Evolutionary conservation across 2,888 invertebrate species (phyloP), one percentile per base, ranked within the genome.

Genomic region (Fabriciana adippe): DNA sequence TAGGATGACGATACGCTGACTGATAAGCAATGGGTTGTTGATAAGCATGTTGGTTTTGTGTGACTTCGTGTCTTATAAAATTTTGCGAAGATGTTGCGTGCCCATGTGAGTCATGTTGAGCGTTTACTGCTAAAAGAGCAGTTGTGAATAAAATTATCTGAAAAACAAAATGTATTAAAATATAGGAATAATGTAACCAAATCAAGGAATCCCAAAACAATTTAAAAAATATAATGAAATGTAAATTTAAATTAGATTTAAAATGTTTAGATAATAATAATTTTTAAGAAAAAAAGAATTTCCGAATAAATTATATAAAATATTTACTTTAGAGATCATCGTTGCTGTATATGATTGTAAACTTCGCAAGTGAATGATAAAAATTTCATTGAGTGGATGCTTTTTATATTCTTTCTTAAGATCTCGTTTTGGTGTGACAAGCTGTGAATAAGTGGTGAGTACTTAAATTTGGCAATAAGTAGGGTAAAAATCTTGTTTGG

Each of bases 321-420:
- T 67, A 78, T 83, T 82, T 69, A 86, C 86, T 81, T 82, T 84
- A 47, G 74, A 78, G 68, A 81, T 78, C 85, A 87, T 86, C 62
- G 79, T 81, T 71, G 67, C 70, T 71, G 71, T 78, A 75, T 76
- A 74, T 74, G 76, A 70, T 73, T 73, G 65, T 75, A 72, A 76
- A 74, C 72, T 74, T 71, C 72, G 69, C 74, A 75, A 78, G 70
- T 75, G 77, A 85, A 81, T 86, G 84, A 83, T 83, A 74, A 70
- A 62, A 74, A 74, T 74, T 66, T 64, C 68, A 74, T 79, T 69
- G 64, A 60, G n/a, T 48, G 18, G 21, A 66, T 55, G 72, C 75
- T 80, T 85, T 85, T 83, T 87, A 87, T 86, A 85, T 60, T 66
- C 57, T 75, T 63, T 63, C 35, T 69, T 59, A 56, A 61, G 60